Conservation (phyloP, 2,888 invertebrate species). For the Toxonevra muliebris region DNA sequence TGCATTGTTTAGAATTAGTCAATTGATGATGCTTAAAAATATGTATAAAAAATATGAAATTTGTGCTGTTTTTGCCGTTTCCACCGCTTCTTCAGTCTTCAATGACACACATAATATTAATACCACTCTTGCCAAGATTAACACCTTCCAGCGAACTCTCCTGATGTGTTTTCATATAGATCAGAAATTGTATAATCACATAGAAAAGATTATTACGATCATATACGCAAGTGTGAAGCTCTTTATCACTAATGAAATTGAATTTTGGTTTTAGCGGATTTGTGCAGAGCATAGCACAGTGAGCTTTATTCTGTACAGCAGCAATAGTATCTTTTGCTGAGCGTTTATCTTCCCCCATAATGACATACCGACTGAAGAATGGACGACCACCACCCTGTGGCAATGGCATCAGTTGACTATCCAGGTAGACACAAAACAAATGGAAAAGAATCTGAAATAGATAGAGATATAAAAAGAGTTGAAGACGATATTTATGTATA, state of each 20-base stretch:
- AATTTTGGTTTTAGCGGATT: slow-evolving; percentile 63
- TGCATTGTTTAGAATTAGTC: too few relatives aligned
- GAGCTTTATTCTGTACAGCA: slow-evolving; percentile 61
- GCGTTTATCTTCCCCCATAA: slow-evolving; percentile 62
- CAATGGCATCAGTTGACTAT: slow-evolving; percentile 77
- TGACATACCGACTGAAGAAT: slow-evolving; percentile 68
- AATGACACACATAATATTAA: slow-evolving; percentile 86
- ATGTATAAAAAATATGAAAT: not conserved
- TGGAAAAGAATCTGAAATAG: slow-evolving; percentile 79
- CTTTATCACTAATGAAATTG: slow-evolving; percentile 69
- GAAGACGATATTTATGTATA: slow-evolving; percentile 3
- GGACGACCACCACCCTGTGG: slow-evolving; percentile 74
- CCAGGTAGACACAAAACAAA: slow-evolving; percentile 85
- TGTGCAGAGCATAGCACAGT: slow-evolving; percentile 62
- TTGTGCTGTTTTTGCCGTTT: not conserved
- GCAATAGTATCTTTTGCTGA: slow-evolving; percentile 60
- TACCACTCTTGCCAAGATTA: slow-evolving; percentile 79
- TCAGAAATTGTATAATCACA: slow-evolving; percentile 82
- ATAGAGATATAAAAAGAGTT: too few relatives aligned
- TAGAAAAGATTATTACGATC: slow-evolving; percentile 91
- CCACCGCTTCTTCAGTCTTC: slow-evolving; percentile 67
- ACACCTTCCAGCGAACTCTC: slow-evolving; percentile 81
- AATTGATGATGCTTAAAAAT: too few relatives aligned
- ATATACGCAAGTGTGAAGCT: slow-evolving; percentile 74
- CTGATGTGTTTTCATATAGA: slow-evolving; percentile 77